A percentile compares a stretch with the other conserved stretches of the same genome.
These are phyloP conservation scores for Octodon degus DNA, from an alignment of 2,113 vertebrate genomes.

Conservation along the genomic window DNA sequence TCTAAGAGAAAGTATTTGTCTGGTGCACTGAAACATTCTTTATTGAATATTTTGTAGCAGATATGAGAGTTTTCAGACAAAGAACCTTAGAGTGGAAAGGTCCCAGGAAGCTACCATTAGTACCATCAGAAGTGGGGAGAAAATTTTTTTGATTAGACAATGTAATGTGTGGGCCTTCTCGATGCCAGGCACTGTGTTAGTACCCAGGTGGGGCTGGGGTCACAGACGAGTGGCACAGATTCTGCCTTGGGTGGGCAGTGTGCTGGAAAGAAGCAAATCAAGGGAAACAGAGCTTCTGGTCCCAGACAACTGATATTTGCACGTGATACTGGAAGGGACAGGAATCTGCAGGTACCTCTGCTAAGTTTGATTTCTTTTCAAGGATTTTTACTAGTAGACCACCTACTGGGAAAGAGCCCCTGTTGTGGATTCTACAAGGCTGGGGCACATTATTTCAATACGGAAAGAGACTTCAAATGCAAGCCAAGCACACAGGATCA, in stretches of 20 bases:
- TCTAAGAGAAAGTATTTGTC: background rate
- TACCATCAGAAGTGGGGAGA: background rate
- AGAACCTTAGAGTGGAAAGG: background rate
- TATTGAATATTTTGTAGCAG: background rate
- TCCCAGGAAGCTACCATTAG: background rate
- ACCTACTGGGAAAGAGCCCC: background rate
- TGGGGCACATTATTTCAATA: background rate
- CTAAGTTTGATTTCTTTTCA: background rate
- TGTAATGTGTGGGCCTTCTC: background rate
- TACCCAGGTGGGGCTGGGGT: background rate
- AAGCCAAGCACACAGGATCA: conserved; percentile 52
- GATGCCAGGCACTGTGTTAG: background rate
- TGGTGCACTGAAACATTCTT: background rate
- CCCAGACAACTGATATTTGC: background rate
- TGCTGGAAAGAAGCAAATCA: background rate
- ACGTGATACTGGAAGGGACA: background rate
- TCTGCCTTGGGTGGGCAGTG: background rate
- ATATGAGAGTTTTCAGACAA: background rate
- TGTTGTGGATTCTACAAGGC: background rate
- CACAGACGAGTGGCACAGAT: background rate
- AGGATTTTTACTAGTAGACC: background rate
- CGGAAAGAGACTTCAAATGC: conserved; percentile 6
- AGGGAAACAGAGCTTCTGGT: background rate
- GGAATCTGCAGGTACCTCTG: background rate
- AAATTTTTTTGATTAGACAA: background rate